Base-by-base conservation (phyloP, 2,888 invertebrate species). In the Petrolisthes cinctipes region DNA sequence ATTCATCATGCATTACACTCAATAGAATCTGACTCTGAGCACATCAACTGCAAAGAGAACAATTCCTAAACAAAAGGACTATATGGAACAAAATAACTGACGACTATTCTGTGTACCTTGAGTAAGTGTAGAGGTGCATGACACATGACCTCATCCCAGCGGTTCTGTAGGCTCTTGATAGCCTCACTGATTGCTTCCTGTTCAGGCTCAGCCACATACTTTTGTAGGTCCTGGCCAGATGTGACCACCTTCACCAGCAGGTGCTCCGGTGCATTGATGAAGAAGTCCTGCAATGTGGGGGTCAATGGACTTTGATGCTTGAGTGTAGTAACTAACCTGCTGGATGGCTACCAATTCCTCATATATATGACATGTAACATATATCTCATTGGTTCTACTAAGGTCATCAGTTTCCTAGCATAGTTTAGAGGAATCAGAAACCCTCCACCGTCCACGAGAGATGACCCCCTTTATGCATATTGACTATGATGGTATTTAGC, bases 201-300 rank as follows among this genome's bases (percentile, higher is more conserved):
- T 90, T 95, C 94, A 85, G 95, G 95, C 89, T 94, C 93, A 5
- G 95, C 95, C 89, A 97, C 92, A 89, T 94, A 94, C 91, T 94
- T 95, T 88, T 95, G 94, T 23, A 95, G 93, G 92, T 97, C 96
- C 91, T 97, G 95, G 17, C 96, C 96, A 5, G 96, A 95, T 86
- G 96, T 95, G 0, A 96, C 95, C 83, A 97, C 93, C 92, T 97
- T 96, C 51, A 96, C 82, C 57, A 90, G 87, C n/a, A 90, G 80
- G 78, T 90, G 86, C 82, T 90, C 89, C 20, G 90, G 90, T 51
- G 90, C 90, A 80, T 90, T 89, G 84, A 90, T 90, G 89, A 90
- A 90, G 76, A 90, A 90, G 84, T 90, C 90, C 90, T 90, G 82
- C 9, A 79, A 75, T 75, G 11, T 11, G 11, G 54, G 53, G 53